Evolutionary conservation across 1,140 invertebrate species (phyloP).

Genomic region (Agrypnia vestita): DNA sequence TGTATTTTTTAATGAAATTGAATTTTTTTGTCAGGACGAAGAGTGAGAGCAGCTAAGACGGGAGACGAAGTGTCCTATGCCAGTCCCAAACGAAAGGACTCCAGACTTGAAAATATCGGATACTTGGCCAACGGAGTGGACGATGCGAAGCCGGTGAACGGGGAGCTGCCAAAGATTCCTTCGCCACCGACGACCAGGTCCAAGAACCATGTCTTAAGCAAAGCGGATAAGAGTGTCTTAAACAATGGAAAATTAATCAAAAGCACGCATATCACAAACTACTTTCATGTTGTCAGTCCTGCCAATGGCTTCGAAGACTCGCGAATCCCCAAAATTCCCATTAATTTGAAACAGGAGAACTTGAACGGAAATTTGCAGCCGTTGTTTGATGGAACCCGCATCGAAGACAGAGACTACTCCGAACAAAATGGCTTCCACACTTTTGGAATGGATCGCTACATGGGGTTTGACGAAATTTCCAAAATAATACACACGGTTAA

Average conservation of each 20-base stretch:
- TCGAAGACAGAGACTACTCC: slow-evolving; percentile 43
- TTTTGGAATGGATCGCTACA: slow-evolving; percentile 45
- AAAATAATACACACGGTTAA: slow-evolving; percentile 52
- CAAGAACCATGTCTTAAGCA: slow-evolving; percentile 14
- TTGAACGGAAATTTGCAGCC: slow-evolving; percentile 11
- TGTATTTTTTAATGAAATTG: slow-evolving; percentile 13
- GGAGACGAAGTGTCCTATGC: slow-evolving; percentile 43
- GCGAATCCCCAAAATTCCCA: slow-evolving; percentile 7
- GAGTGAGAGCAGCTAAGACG: slow-evolving; percentile 44
- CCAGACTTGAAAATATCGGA: slow-evolving; percentile 50
- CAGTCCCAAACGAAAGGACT: slow-evolving; percentile 53
- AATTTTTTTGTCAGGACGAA: slow-evolving; percentile 43
- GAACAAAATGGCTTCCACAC: slow-evolving; percentile 46
- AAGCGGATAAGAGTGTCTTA: slow-evolving; percentile 20
- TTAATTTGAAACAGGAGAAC: slow-evolving; percentile 1
- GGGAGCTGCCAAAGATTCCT: slow-evolving; percentile 6
- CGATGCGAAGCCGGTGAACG: background rate
- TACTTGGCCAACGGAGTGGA: slow-evolving; percentile 47
- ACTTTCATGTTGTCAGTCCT: slow-evolving; percentile 57
- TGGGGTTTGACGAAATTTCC: slow-evolving; percentile 48
- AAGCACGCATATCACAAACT: slow-evolving; percentile 57
- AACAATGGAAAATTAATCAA: slow-evolving; percentile 27
- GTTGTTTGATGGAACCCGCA: slow-evolving; percentile 40
- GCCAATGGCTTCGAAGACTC: slow-evolving; percentile 40
- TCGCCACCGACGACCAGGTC: slow-evolving; percentile 52